A percentile compares a stretch with the other conserved stretches of the same genome.
These are phyloP conservation scores for Saturnia pavonia DNA, from an alignment of 2,888 invertebrate genomes.

Conservation along the genomic window DNA sequence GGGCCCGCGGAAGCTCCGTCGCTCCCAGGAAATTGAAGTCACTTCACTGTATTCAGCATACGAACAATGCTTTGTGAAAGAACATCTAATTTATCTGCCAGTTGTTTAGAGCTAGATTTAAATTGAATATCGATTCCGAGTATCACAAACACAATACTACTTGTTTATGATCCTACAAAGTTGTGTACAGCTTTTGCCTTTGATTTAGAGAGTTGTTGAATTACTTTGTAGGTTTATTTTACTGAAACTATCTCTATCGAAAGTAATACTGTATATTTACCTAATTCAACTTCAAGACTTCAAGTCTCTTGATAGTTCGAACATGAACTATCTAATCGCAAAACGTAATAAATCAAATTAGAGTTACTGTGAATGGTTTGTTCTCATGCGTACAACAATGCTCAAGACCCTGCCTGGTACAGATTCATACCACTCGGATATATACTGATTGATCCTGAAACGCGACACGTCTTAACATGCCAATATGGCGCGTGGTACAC, in stretches of 20 bases:
- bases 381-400: too few relatives aligned
- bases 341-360: too few relatives aligned
- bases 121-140: slow-evolving; percentile 75
- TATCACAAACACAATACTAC: slow-evolving; percentile 29
- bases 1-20: slow-evolving; percentile 58
- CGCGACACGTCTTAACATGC: too few relatives aligned
- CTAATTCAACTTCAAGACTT: not conserved
- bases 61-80: slow-evolving; percentile 78
- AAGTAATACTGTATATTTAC: not conserved
- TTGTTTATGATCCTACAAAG: slow-evolving; percentile 17
- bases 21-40: slow-evolving; percentile 79
- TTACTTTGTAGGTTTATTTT: slow-evolving; percentile 8
- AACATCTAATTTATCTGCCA: slow-evolving; percentile 77
- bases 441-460: too few relatives aligned
- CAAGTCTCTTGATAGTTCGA: not conserved
- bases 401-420: too few relatives aligned
- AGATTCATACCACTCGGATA: too few relatives aligned
- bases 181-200: slow-evolving; percentile 13
- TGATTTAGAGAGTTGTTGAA: not conserved
- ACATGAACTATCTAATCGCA: too few relatives aligned
- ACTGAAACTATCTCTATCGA: not conserved
- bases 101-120: slow-evolving; percentile 70
- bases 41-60: slow-evolving; percentile 61
- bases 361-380: too few relatives aligned
- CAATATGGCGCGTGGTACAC: too few relatives aligned